These are phyloP conservation scores for Herminia tarsipennalis DNA, from an alignment of 2,888 invertebrate genomes.

Conservation along the genomic window DNA sequence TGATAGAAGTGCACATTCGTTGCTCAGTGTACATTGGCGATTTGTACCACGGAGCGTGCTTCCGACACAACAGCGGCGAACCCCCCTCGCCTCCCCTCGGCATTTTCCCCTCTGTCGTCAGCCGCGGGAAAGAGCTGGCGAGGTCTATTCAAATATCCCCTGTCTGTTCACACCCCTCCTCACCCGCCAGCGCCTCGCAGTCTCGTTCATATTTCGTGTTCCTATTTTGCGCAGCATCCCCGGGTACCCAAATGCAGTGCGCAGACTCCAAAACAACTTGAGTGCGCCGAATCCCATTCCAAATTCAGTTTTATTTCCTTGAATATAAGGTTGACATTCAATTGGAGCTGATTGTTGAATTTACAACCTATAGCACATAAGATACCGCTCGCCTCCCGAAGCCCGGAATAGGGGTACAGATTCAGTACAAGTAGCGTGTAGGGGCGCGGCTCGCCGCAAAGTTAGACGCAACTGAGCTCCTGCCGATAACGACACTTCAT, in stretches of 20 bases:
- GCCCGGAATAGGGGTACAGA: slow-evolving; percentile 85
- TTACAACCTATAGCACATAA: slow-evolving; percentile 52
- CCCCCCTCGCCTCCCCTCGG: slow-evolving; percentile 51
- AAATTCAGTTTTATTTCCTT: slow-evolving; percentile 44
- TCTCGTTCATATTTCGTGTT: slow-evolving; percentile 86
- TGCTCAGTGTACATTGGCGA: slow-evolving; percentile 76
- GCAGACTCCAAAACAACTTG: slow-evolving; percentile 78
- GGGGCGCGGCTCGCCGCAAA: slow-evolving; percentile 86
- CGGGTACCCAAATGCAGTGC: slow-evolving; percentile 81
- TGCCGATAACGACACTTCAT: slow-evolving; percentile 75
- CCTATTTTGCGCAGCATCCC: slow-evolving; percentile 87
- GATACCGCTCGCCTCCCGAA: slow-evolving; percentile 67
- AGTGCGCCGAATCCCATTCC: slow-evolving; percentile 22
- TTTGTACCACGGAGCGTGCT: slow-evolving; percentile 73
- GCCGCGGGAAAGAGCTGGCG: slow-evolving; percentile 72
- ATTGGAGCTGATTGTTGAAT: slow-evolving; percentile 6
- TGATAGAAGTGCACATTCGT: slow-evolving; percentile 80
- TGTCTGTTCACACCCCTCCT: slow-evolving; percentile 81
- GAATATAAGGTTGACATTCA: slow-evolving; percentile 40
- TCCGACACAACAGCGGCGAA: slow-evolving; percentile 83
- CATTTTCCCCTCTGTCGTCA: slow-evolving; percentile 46
- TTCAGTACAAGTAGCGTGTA: slow-evolving; percentile 85
- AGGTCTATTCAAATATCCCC: slow-evolving; percentile 83
- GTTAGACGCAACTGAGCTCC: slow-evolving; percentile 84
- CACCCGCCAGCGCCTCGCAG: slow-evolving; percentile 83